Evolutionary conservation across 2,888 invertebrate genomes (phyloP).

Genomic region (Schrankia costaestrigalis): DNA sequence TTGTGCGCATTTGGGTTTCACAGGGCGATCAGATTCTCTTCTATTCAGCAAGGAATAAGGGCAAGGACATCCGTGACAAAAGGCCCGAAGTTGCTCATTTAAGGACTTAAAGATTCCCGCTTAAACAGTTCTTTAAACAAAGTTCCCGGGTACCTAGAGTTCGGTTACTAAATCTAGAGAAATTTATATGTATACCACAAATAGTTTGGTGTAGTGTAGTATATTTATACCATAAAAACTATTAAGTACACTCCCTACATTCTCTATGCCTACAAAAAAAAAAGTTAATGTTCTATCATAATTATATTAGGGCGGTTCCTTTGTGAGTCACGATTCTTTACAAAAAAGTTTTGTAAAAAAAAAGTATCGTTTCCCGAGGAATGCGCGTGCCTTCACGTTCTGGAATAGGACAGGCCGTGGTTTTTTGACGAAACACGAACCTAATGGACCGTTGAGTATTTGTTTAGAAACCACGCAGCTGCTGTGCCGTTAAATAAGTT

Average conservation of each 20-base stretch:
- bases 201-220: no score
- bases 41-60: no score
- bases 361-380: constrained; percentile 42
- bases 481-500: no score
- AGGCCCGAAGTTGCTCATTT: no score
- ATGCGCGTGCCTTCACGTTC: constrained; percentile 68
- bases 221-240: not conserved
- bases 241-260: not conserved
- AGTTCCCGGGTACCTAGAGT: no score
- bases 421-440: constrained; percentile 22
- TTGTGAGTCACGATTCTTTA: constrained; percentile 56
- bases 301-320: constrained; percentile 57
- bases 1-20: no score
- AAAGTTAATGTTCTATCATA: constrained; percentile 47
- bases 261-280: constrained; percentile 14
- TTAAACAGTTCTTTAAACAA: no score
- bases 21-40: no score
- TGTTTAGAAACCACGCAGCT: constrained; percentile 27
- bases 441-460: constrained; percentile 13
- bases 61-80: no score
- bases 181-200: no score
- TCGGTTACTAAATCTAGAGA: no score
- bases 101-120: no score
- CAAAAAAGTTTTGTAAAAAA: constrained; percentile 22
- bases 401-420: constrained; percentile 8